A percentile compares a stretch with the other conserved stretches of the same genome.
These are phyloP conservation scores for Spodoptera littoralis DNA, from an alignment of 2,888 invertebrate genomes.

Conservation along the genomic window DNA sequence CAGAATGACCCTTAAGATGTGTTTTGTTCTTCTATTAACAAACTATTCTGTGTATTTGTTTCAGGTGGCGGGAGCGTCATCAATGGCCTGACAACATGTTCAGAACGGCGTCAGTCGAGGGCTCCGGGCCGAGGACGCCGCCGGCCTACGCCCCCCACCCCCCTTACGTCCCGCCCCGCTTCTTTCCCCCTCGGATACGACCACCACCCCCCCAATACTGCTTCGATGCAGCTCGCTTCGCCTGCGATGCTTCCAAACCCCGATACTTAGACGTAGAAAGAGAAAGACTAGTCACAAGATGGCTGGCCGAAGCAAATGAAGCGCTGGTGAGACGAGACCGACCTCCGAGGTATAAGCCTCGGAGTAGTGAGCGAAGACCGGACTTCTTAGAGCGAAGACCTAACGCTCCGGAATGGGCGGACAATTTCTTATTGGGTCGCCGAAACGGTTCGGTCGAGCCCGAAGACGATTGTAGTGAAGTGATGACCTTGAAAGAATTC, in stretches of 20 bases:
- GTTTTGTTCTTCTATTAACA: not conserved
- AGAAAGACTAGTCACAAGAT: slow-evolving; percentile 84
- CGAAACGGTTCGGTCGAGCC: slow-evolving; percentile 82
- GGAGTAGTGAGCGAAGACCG: slow-evolving; percentile 84
- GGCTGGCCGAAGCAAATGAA: slow-evolving; percentile 87
- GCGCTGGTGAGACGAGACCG: slow-evolving; percentile 82
- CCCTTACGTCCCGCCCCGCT: slow-evolving; percentile 82
- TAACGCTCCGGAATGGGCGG: slow-evolving; percentile 81
- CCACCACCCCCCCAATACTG: slow-evolving; percentile 87
- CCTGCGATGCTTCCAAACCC: slow-evolving; percentile 85
- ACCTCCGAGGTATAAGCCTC: slow-evolving; percentile 83
- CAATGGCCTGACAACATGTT: slow-evolving; percentile 86
- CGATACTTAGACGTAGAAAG: slow-evolving; percentile 85
- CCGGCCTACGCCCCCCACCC: slow-evolving; percentile 87
- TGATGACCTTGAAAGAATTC: slow-evolving; percentile 88
- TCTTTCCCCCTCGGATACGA: slow-evolving; percentile 83
- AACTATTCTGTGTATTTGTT: slow-evolving; percentile 59
- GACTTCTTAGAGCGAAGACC: slow-evolving; percentile 81
- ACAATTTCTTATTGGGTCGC: slow-evolving; percentile 81
- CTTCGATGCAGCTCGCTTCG: slow-evolving; percentile 87
- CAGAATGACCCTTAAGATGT: too few species aligned
- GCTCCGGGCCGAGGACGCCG: slow-evolving; percentile 86
- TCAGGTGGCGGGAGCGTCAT: slow-evolving; percentile 73
- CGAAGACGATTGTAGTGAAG: slow-evolving; percentile 84
- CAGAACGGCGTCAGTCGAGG: slow-evolving; percentile 87